Evolutionary conservation across 2,888 invertebrate genomes (phyloP), one percentile per base, ranked within the genome.

Genomic region (Andrena bicolor): DNA sequence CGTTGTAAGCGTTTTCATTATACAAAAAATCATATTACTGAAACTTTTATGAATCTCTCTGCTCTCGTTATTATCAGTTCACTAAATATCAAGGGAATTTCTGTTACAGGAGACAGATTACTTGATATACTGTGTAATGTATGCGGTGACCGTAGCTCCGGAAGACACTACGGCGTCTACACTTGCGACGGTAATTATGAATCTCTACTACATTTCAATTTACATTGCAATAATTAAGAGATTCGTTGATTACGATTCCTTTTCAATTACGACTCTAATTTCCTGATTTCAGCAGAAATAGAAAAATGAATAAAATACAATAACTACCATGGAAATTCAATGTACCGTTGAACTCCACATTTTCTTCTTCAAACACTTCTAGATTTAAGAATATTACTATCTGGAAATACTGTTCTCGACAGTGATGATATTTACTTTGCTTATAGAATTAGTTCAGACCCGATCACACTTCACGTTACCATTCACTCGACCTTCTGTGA

Each of bases 131-230:
- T 99, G 23, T 99, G 99, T 95, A 98, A 99, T 95, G 99, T 99
- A 83, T 99, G 99, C 93, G 99, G 99, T 78, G 99, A 99, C 95
- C 96, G 99, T 93, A 99, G 99, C 92, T 99, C 99, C 16, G 99
- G 99, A 79, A 99, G 99, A 95, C 99, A 99, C 95, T 99, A 99
- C 95, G 99, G 99, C 88, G 99, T 99, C 93, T 99, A 99, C 95
- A 99, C 99, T 93, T 99, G 99, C 94, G 99, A 99, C 95, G 99
- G 99, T 98, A 95, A 96, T 76, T 58, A 76, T 72, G 65, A 63
- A 71, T 68, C 48, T 66, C 41, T 83, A 69, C 68, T 80, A 56
- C 63, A 65, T 26, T 60, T 35, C 30, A 68, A 64, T 68, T 16
- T 35, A 48, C n/a, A 8, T 35, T 13, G 8, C 10, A 23, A 13